These are phyloP conservation scores for Drosophila cognata DNA, from an alignment of 2,888 invertebrate genomes.

Conservation along the genomic window DNA sequence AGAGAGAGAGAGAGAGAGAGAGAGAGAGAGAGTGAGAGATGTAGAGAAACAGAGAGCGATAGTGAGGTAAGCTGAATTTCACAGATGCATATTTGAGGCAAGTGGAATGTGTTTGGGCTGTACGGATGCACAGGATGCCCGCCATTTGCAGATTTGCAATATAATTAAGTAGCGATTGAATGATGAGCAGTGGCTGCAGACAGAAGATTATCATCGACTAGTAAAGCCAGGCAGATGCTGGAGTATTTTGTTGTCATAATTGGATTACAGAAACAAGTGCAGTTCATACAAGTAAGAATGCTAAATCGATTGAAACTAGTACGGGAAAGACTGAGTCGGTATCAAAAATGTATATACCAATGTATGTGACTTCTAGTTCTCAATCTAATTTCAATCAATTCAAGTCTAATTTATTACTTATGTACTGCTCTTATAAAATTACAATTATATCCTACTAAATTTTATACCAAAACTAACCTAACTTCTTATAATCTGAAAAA, in stretches of 20 bases:
- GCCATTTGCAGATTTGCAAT: slow-evolving; percentile 44
- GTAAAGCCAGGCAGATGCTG: slow-evolving; percentile 33
- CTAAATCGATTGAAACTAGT: not conserved
- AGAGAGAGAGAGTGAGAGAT: slow-evolving; percentile 15
- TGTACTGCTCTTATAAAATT: too few relatives aligned
- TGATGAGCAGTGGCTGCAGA: slow-evolving; percentile 34
- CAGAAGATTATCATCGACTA: slow-evolving; percentile 41
- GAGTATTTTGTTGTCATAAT: slow-evolving; percentile 29
- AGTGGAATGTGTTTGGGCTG: slow-evolving; percentile 33
- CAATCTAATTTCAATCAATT: too few relatives aligned
- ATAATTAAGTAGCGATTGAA: slow-evolving; percentile 60
- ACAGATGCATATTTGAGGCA: slow-evolving; percentile 35
- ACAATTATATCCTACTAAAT: too few relatives aligned
- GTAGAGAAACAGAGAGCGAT: not conserved
- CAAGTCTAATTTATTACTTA: too few relatives aligned
- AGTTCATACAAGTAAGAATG: not conserved
- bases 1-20: slow-evolving; percentile 26
- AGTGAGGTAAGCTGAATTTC: slow-evolving; percentile 1
- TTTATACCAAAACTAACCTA: not conserved
- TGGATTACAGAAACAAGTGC: slow-evolving; percentile 30
- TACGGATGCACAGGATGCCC: slow-evolving; percentile 9
- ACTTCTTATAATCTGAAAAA: not conserved
- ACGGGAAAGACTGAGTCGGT: not conserved
- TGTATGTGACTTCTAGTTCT: not conserved
- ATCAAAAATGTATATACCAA: not conserved